phyloP scores from a whole-genome alignment of 2,888 invertebrate genomes.

The Protophormia terraenovae region DNA sequence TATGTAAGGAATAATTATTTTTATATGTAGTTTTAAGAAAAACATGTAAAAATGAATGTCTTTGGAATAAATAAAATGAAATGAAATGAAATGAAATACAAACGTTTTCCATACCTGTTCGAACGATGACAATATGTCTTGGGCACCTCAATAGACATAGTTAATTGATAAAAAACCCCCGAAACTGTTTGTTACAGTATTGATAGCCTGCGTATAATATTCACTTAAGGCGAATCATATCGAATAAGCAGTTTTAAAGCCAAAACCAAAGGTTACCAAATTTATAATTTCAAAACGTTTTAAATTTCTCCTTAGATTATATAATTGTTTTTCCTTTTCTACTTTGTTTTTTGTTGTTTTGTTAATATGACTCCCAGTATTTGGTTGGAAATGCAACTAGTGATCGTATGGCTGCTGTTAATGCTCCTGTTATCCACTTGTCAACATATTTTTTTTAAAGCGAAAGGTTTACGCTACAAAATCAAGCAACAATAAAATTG shows the following conservation, averaged over 20 bases:
- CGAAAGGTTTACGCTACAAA: slow-evolving; percentile 41
- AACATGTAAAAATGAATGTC: no score
- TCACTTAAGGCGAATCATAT: slow-evolving; percentile 55
- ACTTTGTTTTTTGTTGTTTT: slow-evolving; percentile 1
- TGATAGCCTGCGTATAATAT: slow-evolving; percentile 61
- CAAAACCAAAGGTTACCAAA: slow-evolving; percentile 67
- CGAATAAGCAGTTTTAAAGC: slow-evolving; percentile 39
- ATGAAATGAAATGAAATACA: no score
- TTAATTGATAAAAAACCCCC: slow-evolving; percentile 61
- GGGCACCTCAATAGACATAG: slow-evolving; percentile 47
- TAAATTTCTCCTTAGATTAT: slow-evolving; percentile 66
- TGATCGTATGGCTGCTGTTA: neutral
- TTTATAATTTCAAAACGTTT: slow-evolving; percentile 68
- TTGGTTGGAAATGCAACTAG: neutral
- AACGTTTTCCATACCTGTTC: neutral
- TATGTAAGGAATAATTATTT: no score
- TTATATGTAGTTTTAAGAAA: no score
- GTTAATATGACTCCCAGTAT: slow-evolving; percentile 22
- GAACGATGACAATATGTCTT: slow-evolving; percentile 54
- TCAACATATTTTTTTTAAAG: slow-evolving; percentile 57
- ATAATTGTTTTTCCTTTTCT: slow-evolving; percentile 47
- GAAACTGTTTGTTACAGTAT: slow-evolving; percentile 50
- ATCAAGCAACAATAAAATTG: slow-evolving; percentile 15
- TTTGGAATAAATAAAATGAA: no score
- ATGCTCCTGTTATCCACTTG: slow-evolving; percentile 65